Base-by-base conservation (phyloP, 2,113 vertebrate species). In the Mugil cephalus region DNA sequence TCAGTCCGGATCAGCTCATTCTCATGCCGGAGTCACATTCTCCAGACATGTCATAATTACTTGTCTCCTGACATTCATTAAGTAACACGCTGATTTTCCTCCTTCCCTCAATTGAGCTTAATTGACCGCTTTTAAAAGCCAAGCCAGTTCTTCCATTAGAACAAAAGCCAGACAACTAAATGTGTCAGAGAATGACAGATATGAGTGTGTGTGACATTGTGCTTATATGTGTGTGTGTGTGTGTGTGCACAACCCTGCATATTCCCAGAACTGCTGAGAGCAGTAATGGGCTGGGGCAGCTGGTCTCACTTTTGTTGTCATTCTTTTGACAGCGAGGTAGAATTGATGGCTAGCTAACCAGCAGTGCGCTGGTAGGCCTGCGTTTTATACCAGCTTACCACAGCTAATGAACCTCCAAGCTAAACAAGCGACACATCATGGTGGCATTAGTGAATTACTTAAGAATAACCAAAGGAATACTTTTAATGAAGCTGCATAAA, bases 61-160 rank as follows among this genome's bases (percentile, higher is more conserved):
- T 87, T 61, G 86, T 91, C 91, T 92, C 82, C 89, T 89, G 88
- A 87, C 88, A 88, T 89, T 92, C 87, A 90, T 87, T 91, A 90
- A 87, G 87, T 60, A 63, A 82, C 87, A 65, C 48, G 80, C 78
- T 70, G 82, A 88, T 84, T 88, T 79, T 74, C 86, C 67, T 62
- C 75, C 78, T 62, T 53, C 63, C 40, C 61, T 84, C 82, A 71
- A 88, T 83, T 82, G 62, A 34, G 47, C 70, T 83, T 92, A 91
- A 92, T 92, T 91, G 86, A 90, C 79, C 48, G 9, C 80, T 90
- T 88, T 90, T 73, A 64, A 91, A 91, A 89, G 85, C 86, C 79
- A 82, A 69, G 86, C 69, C 73, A 71, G 65, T 84, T 73, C 66
- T 72, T 83, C 79, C 77, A 90, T 91, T 91, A 89, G 73, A 88